Conservation (phyloP, 2,113 vertebrate genomes). For the Athene cunicularia region DNA sequence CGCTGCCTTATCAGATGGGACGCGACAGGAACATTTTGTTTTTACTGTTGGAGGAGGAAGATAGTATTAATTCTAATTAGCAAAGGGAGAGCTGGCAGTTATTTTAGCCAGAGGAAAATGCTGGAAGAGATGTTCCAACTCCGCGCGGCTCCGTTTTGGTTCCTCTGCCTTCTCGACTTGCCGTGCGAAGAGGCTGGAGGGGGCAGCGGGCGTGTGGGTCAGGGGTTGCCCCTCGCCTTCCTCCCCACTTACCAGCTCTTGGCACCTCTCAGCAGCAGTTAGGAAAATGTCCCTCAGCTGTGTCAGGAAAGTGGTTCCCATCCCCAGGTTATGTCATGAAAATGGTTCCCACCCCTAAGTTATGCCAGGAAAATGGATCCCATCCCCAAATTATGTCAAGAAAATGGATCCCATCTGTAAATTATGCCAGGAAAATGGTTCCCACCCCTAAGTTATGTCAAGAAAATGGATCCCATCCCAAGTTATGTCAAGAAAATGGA, state of each 20-base stretch:
- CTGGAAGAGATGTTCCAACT: not conserved
- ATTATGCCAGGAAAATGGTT: not conserved
- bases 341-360: too few relatives aligned
- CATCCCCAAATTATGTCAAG: too few relatives aligned
- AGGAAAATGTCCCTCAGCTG: not conserved
- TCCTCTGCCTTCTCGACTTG: not conserved
- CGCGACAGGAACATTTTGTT: not conserved
- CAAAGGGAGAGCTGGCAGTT: not conserved
- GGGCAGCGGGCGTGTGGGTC: rapidly evolving
- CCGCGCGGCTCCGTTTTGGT: rapidly evolving
- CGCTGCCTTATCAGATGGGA: not conserved
- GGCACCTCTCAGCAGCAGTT: not conserved
- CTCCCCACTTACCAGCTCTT: not conserved
- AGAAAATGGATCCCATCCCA: not conserved
- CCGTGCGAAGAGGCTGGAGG: not conserved
- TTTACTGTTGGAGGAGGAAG: not conserved
- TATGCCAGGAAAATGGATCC: too few relatives aligned
- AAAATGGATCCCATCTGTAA: not conserved
- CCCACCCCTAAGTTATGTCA: not conserved
- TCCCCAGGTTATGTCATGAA: too few relatives aligned
- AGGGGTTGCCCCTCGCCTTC: not conserved
- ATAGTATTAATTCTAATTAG: not conserved
- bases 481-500: too few relatives aligned
- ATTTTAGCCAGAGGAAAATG: not conserved
- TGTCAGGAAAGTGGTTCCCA: too few relatives aligned